These are phyloP conservation scores for Hirtodrosophila duncani DNA, from an alignment of 2,888 invertebrate genomes.

Conservation along the genomic window DNA sequence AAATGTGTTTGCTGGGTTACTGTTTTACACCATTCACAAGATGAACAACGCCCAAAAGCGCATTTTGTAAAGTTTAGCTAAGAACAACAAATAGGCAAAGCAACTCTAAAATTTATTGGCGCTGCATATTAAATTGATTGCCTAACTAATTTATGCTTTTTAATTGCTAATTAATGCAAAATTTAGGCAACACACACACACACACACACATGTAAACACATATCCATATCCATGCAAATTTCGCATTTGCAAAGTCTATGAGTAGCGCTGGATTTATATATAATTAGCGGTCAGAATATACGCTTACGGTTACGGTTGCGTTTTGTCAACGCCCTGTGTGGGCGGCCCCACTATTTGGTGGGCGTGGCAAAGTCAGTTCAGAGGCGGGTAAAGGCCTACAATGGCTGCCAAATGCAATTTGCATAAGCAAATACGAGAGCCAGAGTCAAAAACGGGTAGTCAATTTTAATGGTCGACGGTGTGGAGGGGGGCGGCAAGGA, in stretches of 20 bases:
- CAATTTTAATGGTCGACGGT: constrained; percentile 36
- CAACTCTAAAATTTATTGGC: constrained; percentile 47
- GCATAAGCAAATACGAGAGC: constrained; percentile 47
- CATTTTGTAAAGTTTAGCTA: too few species aligned
- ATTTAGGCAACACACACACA: constrained; percentile 25
- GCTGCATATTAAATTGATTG: constrained; percentile 58
- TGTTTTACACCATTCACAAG: too few species aligned
- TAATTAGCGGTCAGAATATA: constrained; percentile 56
- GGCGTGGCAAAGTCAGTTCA: constrained; percentile 14
- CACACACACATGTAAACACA: constrained; percentile 9
- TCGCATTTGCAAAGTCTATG: neutral
- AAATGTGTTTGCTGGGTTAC: too few species aligned
- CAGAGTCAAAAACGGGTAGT: constrained; percentile 32
- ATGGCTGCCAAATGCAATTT: constrained; percentile 34
- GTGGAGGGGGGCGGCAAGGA: too few species aligned
- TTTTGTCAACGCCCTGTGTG: constrained; percentile 44
- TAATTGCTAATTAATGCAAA: constrained; percentile 67
- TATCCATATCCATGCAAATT: neutral
- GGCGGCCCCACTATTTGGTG: neutral
- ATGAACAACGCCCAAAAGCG: too few species aligned
- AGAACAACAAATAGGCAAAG: neutral
- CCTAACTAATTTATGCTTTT: constrained; percentile 60
- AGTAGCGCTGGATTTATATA: constrained; percentile 42
- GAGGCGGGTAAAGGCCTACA: constrained; percentile 1
- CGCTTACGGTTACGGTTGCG: constrained; percentile 40